A percentile compares a stretch with the other conserved stretches of the same genome.
These are phyloP conservation scores for Antheraea mylitta DNA, from an alignment of 1,140 invertebrate species.

Conservation along the genomic window DNA sequence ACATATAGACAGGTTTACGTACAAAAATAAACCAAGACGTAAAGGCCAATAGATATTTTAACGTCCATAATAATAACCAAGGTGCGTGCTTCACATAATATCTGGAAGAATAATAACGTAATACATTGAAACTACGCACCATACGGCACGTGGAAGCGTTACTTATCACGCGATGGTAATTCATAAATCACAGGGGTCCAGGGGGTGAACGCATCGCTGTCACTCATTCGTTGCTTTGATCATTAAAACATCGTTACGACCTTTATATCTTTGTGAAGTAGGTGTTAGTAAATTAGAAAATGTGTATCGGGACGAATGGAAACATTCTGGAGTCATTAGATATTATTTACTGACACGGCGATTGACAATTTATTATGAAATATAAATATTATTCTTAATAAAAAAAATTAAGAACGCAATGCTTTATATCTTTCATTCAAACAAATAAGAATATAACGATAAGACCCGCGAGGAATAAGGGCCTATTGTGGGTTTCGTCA, in stretches of 20 bases:
- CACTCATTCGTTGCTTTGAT: constrained; percentile 57
- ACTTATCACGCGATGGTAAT: constrained; percentile 52
- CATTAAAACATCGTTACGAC: constrained; percentile 71
- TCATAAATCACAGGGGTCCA: constrained; percentile 53
- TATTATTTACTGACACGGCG: no score
- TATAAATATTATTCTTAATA: no score
- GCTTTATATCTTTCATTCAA: neutral
- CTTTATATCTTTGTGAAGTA: no score
- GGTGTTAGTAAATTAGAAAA: no score
- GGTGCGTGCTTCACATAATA: neutral
- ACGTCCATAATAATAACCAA: no score
- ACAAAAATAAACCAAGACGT: no score
- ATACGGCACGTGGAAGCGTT: constrained; percentile 1
- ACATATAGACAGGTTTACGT: no score
- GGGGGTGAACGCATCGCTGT: constrained; percentile 40
- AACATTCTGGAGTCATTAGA: no score
- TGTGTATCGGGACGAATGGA: no score
- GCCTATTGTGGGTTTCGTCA: constrained; percentile 33
- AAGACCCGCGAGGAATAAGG: constrained; percentile 13
- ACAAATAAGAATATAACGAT: constrained; percentile 9
- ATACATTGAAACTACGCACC: neutral
- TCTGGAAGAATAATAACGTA: constrained; percentile 7
- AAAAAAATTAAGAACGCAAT: neutral
- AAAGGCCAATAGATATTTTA: no score
- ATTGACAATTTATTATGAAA: no score